These are phyloP conservation scores for Pempheris klunzingeri DNA, from an alignment of 2,797 vertebrate species.

Conservation along the genomic window DNA sequence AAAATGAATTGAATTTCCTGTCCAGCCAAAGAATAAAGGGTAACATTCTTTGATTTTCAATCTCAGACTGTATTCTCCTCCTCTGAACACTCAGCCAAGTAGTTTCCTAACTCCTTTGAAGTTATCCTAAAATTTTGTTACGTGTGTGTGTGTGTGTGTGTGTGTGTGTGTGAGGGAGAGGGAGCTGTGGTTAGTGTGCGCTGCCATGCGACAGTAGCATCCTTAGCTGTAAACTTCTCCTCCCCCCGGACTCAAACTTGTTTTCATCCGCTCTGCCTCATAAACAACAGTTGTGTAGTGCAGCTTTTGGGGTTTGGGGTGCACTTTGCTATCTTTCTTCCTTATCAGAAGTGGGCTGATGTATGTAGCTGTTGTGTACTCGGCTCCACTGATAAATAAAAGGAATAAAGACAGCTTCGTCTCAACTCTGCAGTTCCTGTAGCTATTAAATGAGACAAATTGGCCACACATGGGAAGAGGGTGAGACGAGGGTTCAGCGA, in stretches of 20 bases:
- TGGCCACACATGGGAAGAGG: constrained; percentile 58
- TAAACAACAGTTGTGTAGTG: constrained; percentile 46
- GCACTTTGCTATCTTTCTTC: constrained; percentile 44
- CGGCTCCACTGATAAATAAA: constrained; percentile 73
- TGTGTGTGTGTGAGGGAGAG: neutral
- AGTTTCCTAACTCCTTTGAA: constrained; percentile 66
- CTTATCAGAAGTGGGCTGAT: constrained; percentile 57
- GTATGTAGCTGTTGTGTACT: constrained; percentile 69
- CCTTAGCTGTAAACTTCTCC: constrained; percentile 35
- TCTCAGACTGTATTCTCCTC: constrained; percentile 38
- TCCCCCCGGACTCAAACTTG: constrained; percentile 54
- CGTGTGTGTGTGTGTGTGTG: neutral
- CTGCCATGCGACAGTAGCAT: constrained; percentile 47
- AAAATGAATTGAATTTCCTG: constrained; percentile 48
- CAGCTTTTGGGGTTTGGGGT: constrained; percentile 34
- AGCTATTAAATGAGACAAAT: constrained; percentile 80
- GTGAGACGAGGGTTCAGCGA: constrained; percentile 69
- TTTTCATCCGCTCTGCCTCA: constrained; percentile 61
- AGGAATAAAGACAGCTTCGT: constrained; percentile 69
- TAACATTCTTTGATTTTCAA: constrained; percentile 58
- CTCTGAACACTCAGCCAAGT: constrained; percentile 49
- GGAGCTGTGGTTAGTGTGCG: constrained; percentile 24
- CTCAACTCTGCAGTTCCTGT: constrained; percentile 66
- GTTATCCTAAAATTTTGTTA: constrained; percentile 53
- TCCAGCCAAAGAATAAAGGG: constrained; percentile 56